Percentiles rank a stretch among this genome's conserved stretches.
Conservation (phyloP, 2,113 vertebrate species). For the Emydocephalus ijimae region DNA sequence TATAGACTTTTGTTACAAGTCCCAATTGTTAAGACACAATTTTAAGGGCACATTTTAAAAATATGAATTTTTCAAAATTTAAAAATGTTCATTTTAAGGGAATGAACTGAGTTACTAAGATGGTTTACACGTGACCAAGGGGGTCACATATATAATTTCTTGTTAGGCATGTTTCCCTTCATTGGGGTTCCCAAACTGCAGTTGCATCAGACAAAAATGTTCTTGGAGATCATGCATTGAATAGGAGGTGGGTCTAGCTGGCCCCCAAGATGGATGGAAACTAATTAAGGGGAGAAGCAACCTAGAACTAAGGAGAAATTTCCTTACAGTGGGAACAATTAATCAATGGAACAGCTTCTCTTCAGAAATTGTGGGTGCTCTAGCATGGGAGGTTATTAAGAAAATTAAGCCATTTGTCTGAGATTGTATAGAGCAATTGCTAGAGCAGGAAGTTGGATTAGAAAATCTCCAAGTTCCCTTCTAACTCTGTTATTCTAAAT, state of each 20-base stretch:
- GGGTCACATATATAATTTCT: neutral
- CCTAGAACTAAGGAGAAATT: neutral
- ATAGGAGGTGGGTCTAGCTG: neutral
- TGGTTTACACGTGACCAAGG: neutral
- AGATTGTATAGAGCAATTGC: neutral
- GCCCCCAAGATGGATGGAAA: neutral
- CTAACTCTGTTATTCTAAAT: neutral
- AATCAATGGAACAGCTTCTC: neutral
- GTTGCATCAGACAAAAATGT: neutral
- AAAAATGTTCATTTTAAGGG: neutral
- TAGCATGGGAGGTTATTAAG: neutral
- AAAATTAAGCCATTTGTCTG: neutral
- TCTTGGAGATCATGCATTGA: neutral
- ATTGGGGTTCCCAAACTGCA: neutral
- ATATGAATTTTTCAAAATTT: neutral
- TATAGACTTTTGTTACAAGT: neutral
- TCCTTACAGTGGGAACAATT: neutral
- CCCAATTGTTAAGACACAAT: neutral
- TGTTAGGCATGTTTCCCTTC: neutral
- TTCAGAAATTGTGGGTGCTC: neutral
- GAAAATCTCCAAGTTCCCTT: neutral
- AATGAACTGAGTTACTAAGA: neutral
- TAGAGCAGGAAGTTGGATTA: neutral
- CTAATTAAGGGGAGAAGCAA: neutral
- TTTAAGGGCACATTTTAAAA: conserved; percentile 4